phyloP scores from a whole-genome alignment of 2,113 vertebrate genomes.

The Myodes glareolus region DNA sequence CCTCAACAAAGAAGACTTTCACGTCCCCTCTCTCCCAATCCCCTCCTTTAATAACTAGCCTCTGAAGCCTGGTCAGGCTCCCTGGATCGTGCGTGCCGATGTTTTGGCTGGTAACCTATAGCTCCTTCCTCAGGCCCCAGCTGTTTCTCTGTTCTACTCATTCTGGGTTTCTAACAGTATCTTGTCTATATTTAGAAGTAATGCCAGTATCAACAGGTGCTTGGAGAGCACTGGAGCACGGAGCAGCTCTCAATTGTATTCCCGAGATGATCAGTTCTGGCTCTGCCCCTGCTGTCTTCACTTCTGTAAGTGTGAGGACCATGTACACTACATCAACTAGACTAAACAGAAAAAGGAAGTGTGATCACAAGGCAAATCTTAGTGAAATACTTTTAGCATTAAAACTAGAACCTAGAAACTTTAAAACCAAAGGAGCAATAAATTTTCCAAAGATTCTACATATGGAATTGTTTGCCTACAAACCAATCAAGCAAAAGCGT shows the following conservation, averaged over 20 bases:
- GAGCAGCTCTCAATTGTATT: constrained; percentile 65
- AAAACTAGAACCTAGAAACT: not conserved
- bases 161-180: constrained; percentile 57
- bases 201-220: constrained; percentile 65
- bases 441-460: constrained; percentile 30
- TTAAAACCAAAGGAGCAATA: constrained; percentile 16
- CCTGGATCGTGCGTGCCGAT: constrained; percentile 18
- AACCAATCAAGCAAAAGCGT: constrained; percentile 43
- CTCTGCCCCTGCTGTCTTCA: constrained; percentile 31
- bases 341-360: constrained; percentile 15
- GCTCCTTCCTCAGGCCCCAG: constrained; percentile 46
- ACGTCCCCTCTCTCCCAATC: not conserved
- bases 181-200: constrained; percentile 70
- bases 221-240: constrained; percentile 47
- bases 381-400: not conserved
- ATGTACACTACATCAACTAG: not conserved
- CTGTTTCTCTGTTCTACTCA: constrained; percentile 65
- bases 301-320: not conserved
- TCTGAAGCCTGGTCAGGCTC: not conserved
- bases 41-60: not conserved
- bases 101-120: constrained; percentile 36
- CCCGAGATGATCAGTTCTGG: constrained; percentile 52
- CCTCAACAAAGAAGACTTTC: constrained; percentile 46
- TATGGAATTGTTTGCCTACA: not conserved
- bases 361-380: constrained; percentile 14